These are phyloP conservation scores for Melanargia galathea DNA, from an alignment of 2,888 invertebrate species.

Conservation along the genomic window DNA sequence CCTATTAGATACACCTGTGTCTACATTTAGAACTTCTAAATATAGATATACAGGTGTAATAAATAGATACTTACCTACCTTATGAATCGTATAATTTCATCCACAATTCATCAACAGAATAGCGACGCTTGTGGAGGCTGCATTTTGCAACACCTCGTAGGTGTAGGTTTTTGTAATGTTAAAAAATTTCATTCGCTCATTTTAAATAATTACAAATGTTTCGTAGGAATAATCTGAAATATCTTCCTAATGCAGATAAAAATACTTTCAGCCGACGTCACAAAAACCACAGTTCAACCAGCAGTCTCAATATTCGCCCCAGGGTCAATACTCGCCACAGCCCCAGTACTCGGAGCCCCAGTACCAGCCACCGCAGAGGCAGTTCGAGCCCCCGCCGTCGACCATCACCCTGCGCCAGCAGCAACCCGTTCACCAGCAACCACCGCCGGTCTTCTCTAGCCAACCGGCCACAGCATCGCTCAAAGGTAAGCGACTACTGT, in stretches of 20 bases:
- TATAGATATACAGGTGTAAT: too few relatives aligned
- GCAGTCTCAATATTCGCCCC: constrained; percentile 50
- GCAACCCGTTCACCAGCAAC: constrained; percentile 88
- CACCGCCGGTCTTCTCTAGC: constrained; percentile 88
- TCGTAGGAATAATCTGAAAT: background rate
- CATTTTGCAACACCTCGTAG: background rate
- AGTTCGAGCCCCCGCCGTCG: constrained; percentile 84
- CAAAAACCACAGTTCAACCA: constrained; percentile 49
- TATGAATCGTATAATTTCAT: too few relatives aligned
- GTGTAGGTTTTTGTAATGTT: background rate
- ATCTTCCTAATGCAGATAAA: background rate
- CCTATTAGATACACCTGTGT: too few relatives aligned
- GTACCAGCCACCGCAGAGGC: constrained; percentile 83
- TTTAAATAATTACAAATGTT: too few relatives aligned
- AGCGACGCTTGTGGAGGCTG: constrained; percentile 5
- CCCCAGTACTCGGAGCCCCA: constrained; percentile 61
- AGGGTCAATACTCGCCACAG: constrained; percentile 52
- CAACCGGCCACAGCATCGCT: constrained; percentile 90
- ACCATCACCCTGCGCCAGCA: constrained; percentile 88
- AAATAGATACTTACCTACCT: too few relatives aligned
- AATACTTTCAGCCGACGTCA: constrained; percentile 46
- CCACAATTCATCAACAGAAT: background rate
- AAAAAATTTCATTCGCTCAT: too few relatives aligned
- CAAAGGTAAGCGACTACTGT: constrained; percentile 76
- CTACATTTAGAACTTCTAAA: too few relatives aligned